Percentiles rank a stretch among this genome's conserved stretches.
phyloP scores from a whole-genome alignment of 2,113 vertebrate species.

The Uria lomvia region DNA sequence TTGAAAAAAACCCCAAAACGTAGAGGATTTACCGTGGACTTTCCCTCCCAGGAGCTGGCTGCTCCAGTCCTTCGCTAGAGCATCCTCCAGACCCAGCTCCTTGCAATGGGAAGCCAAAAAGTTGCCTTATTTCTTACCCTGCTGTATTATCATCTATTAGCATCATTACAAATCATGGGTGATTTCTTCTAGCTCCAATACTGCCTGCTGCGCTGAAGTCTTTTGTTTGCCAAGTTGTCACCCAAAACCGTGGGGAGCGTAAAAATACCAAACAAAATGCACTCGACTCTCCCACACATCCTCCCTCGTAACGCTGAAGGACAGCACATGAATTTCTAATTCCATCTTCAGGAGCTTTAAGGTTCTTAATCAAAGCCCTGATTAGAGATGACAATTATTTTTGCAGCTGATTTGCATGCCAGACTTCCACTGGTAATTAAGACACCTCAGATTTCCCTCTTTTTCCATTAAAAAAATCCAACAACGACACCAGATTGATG shows the following conservation, averaged over 20 bases:
- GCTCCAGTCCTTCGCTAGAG: not conserved
- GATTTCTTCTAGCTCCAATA: not conserved
- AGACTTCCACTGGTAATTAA: not conserved
- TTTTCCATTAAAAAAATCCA: not conserved
- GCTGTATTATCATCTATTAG: not conserved
- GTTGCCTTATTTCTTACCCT: not conserved
- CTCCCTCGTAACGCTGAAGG: not conserved
- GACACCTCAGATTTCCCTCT: not conserved
- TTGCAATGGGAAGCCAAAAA: not conserved
- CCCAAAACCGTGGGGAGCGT: accelerated
- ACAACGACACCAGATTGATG: accelerated
- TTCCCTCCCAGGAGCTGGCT: not conserved
- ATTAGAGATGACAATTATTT: not conserved
- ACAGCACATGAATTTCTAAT: not conserved
- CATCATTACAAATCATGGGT: not conserved
- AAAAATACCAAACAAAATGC: not conserved
- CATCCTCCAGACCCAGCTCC: not conserved
- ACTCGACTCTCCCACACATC: not conserved
- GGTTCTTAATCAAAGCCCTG: constrained; percentile 5
- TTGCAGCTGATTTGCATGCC: not conserved
- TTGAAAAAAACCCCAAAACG: not conserved
- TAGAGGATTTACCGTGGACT: not conserved
- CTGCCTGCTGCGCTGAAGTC: not conserved
- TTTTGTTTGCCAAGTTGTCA: not conserved
- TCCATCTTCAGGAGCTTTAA: not conserved